phyloP scores from a whole-genome alignment of 1,140 invertebrate species.

The Aphidius gifuensis region DNA sequence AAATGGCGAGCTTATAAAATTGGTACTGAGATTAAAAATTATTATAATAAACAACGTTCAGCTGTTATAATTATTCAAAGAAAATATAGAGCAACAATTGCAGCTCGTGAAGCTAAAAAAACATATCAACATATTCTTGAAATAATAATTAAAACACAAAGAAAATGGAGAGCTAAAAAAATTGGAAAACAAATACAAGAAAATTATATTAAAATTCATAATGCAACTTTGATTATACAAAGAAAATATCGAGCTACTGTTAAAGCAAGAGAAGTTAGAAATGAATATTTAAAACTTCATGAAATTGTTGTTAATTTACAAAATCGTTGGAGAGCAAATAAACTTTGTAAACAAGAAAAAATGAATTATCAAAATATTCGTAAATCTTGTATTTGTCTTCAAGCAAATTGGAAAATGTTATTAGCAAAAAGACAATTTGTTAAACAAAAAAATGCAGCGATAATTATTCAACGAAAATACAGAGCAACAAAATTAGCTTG shows the following conservation, averaged over 20 bases:
- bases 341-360: slow-evolving; percentile 17
- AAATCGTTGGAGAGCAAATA: slow-evolving; percentile 28
- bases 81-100: slow-evolving; percentile 32
- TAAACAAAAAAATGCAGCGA: slow-evolving; percentile 22
- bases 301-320: slow-evolving; percentile 32
- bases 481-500: slow-evolving; percentile 32
- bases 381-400: slow-evolving; percentile 23
- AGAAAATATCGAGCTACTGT: slow-evolving; percentile 32
- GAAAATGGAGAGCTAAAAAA: slow-evolving; percentile 28
- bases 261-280: slow-evolving; percentile 16
- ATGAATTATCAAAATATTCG: slow-evolving; percentile 30
- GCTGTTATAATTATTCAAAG: slow-evolving; percentile 35
- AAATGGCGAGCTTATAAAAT: slow-evolving; percentile 28
- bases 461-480: slow-evolving; percentile 38
- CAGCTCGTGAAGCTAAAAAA: slow-evolving; percentile 16
- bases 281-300: not conserved
- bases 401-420: slow-evolving; percentile 35
- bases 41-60: slow-evolving; percentile 31
- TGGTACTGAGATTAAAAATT: slow-evolving; percentile 15
- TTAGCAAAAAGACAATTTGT: slow-evolving; percentile 33
- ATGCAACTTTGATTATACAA: slow-evolving; percentile 34
- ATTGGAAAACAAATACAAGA: slow-evolving; percentile 16
- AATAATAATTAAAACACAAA: slow-evolving; percentile 32
- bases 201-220: slow-evolving; percentile 31
- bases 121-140: not conserved